Evolutionary conservation across 2,797 vertebrate species (phyloP), one percentile per base, ranked within the genome.

Genomic region (Yasuhikotakia modesta): DNA sequence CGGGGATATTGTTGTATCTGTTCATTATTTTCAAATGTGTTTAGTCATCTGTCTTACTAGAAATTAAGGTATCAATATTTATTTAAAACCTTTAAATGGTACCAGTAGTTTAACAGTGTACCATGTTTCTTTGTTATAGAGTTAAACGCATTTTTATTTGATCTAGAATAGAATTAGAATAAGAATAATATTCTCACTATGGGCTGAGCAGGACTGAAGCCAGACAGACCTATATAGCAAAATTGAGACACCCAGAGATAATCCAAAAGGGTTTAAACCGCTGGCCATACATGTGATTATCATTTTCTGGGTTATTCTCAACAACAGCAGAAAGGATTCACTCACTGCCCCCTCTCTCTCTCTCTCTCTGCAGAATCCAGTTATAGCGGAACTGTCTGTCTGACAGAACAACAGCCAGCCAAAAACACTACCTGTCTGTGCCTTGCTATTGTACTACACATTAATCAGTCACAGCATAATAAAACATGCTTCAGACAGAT

Each of bases 241-340:
- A n/a, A 91, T 89, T 89, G 89, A 91, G 87, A 90, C 87, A 84
- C 85, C 83, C 84, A 87, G 90, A 87, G 89, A 86, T 93, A 93
- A 93, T 93, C 92, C 91, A 87, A 83, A 90, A 87, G 87, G 91
- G 82, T 92, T 92, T 92, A 91, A 90, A 90, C 87, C 89, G 87
- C 85, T 83, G 85, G 88, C 83, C 85, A 86, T 84, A 89, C 90
- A 92, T 87, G 86, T 92, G 90, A 92, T 90, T 85, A 89, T 86
- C 21, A 76, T 81, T 89, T 88, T 90, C 86, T 86, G 80, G 89
- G 85, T 90, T 91, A 90, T 89, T 88, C 86, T 84, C 79, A 86
- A 85, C 50, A 77, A 85, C 69, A 78, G 87, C 82, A 84, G 81
- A 87, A 80, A 83, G 12, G 46, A 71, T 73, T 79, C 70, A 45